A percentile compares a stretch with the other conserved stretches of the same genome.
phyloP scores from a whole-genome alignment of 2,888 invertebrate genomes.

The Caenorhabditis doughertyi region DNA sequence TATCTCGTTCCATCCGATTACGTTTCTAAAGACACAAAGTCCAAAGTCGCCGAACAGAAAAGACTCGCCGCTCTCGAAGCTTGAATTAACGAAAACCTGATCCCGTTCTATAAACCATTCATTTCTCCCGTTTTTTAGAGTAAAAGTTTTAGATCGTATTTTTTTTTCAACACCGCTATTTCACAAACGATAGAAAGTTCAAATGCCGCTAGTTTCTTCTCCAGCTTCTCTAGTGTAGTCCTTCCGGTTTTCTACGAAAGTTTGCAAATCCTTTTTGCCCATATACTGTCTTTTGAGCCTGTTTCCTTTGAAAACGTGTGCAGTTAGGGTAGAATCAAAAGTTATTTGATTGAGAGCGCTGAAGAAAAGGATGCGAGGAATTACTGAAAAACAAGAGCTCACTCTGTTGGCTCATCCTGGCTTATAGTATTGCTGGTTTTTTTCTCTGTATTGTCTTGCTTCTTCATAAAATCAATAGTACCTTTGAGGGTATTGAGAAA shows the following conservation, averaged over 20 bases:
- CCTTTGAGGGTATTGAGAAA: conserved; percentile 43
- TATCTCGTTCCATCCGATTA: conserved; percentile 83
- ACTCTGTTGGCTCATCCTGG: conserved; percentile 33
- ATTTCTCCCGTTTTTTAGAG: too few relatives aligned
- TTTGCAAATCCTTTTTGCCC: conserved; percentile 5
- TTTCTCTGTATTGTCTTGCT: neutral
- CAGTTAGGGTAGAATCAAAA: conserved; percentile 16
- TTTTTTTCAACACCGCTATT: neutral
- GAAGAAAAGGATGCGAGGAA: too few relatives aligned
- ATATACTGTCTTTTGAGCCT: conserved; percentile 9
- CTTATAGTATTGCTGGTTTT: neutral
- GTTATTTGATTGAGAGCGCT: conserved; percentile 12
- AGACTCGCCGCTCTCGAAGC: conserved; percentile 64
- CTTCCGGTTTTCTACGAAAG: conserved; percentile 37
- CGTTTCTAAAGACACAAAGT: conserved; percentile 74
- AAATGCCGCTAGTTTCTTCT: conserved; percentile 26
- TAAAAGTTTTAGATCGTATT: conserved; percentile 18
- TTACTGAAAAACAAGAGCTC: neutral
- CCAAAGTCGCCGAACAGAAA: conserved; percentile 63
- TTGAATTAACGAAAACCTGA: conserved; percentile 4
- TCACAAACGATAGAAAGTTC: neutral
- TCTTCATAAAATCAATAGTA: conserved; percentile 39
- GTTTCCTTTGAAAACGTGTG: conserved; percentile 39
- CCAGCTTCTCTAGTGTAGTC: conserved; percentile 49
- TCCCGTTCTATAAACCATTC: conserved; percentile 3